Evolutionary conservation across 2,888 invertebrate genomes (phyloP), one percentile per base, ranked within the genome.

Genomic region (Terebella lapidaria): DNA sequence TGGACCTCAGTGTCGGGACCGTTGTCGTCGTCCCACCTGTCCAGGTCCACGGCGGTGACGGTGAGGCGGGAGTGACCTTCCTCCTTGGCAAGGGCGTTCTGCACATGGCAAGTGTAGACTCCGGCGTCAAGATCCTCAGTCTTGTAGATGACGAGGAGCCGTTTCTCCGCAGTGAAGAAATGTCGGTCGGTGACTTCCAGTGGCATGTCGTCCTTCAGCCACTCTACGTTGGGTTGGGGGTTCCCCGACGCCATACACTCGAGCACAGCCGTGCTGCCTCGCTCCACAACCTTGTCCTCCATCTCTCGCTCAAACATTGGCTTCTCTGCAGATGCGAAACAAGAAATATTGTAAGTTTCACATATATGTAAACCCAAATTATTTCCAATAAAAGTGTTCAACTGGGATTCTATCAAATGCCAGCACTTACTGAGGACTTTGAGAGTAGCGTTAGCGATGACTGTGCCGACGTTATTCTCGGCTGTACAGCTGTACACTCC

Each of bases 401-500:
- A n/a, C n/a, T n/a, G n/a, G n/a, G n/a, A n/a, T n/a, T n/a, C n/a
- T n/a, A n/a, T n/a, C n/a, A n/a, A n/a, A n/a, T n/a, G n/a, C n/a
- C n/a, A n/a, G n/a, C n/a, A 70, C 76, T 71, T 70, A 82, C 82
- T 80, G 58, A 87, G 82, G 58, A 95, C 92, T 67, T 88, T 87
- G 28, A 95, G 83, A 22, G 90, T 89, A 25, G 92, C 92, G 83
- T 93, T 94, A 1, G 92, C 88, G 68, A 88, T 87, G 45, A 92
- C 89, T 57, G 86, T 86, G 0, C 95, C 96, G 18, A 94, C 95
- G 49, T 88, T 85, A 81, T 94, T 96, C 73, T 88, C 87, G 0
- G 95, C 96, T 4, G 89, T 92, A 81, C 95, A 96, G 56, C 91
- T 93, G 77, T 96, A 96, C 29, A 92, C 84, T 0, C 96, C 96